phyloP scores from a whole-genome alignment of 2,113 vertebrate species.

The Ceyx cyanopectus region DNA sequence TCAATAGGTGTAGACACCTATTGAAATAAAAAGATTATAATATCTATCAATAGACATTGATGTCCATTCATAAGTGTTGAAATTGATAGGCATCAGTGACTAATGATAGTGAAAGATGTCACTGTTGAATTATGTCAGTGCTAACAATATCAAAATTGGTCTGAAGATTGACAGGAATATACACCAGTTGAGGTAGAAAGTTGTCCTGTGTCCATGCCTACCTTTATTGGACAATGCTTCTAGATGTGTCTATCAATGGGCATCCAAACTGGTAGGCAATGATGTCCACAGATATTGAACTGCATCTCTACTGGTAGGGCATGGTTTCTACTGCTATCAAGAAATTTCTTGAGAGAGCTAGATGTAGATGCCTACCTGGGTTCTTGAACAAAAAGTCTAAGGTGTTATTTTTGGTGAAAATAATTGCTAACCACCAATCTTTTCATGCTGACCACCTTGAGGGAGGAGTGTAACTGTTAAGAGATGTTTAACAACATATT shows the following conservation, averaged over 20 bases:
- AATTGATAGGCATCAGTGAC: neutral
- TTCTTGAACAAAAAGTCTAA: neutral
- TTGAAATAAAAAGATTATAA: neutral
- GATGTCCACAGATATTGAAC: neutral
- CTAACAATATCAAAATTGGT: neutral
- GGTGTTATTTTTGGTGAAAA: neutral
- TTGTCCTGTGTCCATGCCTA: neutral
- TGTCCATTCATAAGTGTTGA: neutral
- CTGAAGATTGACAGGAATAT: neutral
- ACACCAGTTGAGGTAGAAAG: neutral
- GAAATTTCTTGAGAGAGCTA: neutral
- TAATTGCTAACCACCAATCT: neutral
- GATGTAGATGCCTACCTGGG: neutral
- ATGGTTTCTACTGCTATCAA: neutral
- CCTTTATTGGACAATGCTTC: neutral
- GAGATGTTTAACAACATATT: neutral
- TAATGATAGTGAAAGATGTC: neutral
- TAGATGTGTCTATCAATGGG: neutral
- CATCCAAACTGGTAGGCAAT: neutral
- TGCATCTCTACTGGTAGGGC: neutral
- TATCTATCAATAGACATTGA: neutral
- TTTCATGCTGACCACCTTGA: neutral
- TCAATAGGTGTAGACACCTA: accelerated
- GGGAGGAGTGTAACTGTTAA: neutral
- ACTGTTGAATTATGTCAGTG: neutral